Percentiles rank a stretch among this genome's conserved stretches.
These are phyloP conservation scores for Sipha flava DNA, from an alignment of 1,140 invertebrate genomes.

Conservation along the genomic window DNA sequence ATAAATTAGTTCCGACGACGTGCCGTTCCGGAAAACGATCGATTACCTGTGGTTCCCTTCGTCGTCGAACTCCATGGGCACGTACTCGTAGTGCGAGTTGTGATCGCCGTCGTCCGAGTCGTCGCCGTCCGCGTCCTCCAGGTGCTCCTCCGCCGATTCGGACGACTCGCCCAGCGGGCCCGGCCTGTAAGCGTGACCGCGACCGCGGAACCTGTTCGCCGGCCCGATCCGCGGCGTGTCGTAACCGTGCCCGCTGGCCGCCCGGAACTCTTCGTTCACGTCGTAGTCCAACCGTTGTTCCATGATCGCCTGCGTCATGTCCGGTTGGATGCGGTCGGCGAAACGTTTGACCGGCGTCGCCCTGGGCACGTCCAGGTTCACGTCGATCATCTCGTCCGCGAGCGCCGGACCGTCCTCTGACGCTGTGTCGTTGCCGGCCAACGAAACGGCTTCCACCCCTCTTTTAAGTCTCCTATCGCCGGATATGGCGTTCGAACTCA, in stretches of 20 bases:
- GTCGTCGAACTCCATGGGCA: slow-evolving; percentile 32
- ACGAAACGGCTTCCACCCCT: not conserved
- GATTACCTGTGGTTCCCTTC: slow-evolving; percentile 22
- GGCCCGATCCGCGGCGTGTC: not conserved
- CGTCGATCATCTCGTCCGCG: not conserved
- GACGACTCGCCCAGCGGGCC: not conserved
- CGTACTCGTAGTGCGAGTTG: slow-evolving; percentile 33
- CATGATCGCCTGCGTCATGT: slow-evolving; percentile 32
- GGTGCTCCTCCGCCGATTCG: not conserved
- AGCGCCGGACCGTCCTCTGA: not conserved
- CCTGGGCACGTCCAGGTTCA: not conserved
- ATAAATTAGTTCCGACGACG: not conserved
- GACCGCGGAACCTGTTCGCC: not conserved
- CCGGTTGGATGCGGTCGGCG: not conserved
- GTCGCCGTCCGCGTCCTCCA: not conserved
- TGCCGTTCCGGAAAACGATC: not conserved
- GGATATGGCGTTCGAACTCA: not conserved
- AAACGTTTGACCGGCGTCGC: not conserved
- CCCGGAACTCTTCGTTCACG: not conserved
- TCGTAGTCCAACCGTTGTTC: slow-evolving; percentile 5
- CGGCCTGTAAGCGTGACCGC: not conserved
- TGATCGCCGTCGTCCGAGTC: not conserved
- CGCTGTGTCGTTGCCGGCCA: not conserved
- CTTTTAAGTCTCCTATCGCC: not conserved
- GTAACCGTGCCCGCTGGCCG: not conserved